These are phyloP conservation scores for Melipona beecheii DNA, from an alignment of 2,888 invertebrate species.

Conservation along the genomic window DNA sequence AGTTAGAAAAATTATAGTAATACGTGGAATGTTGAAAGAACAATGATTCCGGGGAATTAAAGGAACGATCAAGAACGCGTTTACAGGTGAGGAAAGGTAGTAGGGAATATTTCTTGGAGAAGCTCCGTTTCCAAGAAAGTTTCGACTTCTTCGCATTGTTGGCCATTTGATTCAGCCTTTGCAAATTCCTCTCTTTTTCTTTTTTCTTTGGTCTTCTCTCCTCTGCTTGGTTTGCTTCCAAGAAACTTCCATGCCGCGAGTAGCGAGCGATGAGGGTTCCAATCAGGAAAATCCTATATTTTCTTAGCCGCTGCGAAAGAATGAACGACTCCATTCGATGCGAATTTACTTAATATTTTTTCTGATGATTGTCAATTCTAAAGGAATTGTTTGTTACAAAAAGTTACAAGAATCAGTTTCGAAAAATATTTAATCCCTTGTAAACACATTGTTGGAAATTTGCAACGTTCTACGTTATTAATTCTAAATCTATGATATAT, in stretches of 20 bases:
- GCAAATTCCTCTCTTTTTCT: conserved; percentile 42
- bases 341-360: too few relatives aligned
- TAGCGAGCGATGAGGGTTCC: conserved; percentile 20
- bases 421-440: too few relatives aligned
- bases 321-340: not conserved
- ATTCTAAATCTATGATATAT: too few relatives aligned
- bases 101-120: conserved; percentile 37
- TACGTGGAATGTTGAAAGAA: not conserved
- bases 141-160: conserved; percentile 58
- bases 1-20: not conserved
- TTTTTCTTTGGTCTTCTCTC: conserved; percentile 6
- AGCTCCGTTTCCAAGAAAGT: conserved; percentile 62
- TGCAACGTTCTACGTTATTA: too few relatives aligned
- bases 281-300: conserved; percentile 21
- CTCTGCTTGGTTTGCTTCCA: conserved; percentile 39
- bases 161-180: conserved; percentile 56
- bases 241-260: conserved; percentile 54
- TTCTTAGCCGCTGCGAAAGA: not conserved
- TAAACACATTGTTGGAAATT: too few relatives aligned
- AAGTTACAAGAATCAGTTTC: too few relatives aligned
- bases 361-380: too few relatives aligned
- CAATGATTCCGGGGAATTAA: not conserved
- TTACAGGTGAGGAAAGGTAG: conserved; percentile 27
- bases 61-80: conserved; percentile 13
- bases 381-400: too few relatives aligned